Base-by-base conservation (phyloP, 2,888 invertebrate genomes). In the Steromphala cineraria region DNA sequence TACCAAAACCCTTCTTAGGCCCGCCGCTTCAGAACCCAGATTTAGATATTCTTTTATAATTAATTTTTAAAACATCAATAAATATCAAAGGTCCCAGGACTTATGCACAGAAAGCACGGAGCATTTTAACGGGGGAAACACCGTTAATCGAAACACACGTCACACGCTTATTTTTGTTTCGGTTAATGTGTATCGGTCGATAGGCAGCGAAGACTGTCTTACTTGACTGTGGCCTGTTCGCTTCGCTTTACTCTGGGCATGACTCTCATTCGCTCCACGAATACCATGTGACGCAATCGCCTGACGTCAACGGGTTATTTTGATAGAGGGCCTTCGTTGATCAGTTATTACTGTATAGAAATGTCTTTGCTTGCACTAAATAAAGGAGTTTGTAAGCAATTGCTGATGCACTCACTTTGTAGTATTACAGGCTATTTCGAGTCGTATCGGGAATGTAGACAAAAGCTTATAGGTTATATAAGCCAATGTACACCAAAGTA, bases 291-390 rank as follows among this genome's bases (percentile, higher is more conserved):
- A 62, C 62, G 62, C 28, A 24, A 62, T 62, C 24, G 24, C 10
- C 62, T 62, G 62, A 62, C 62, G 62, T 62, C 62, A 62, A 62
- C 24, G 62, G 13, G 62, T 62, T 62, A 62, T 62, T 62, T 62
- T 62, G 62, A 62, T 62, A 62, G 28, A 24, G 62, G 17, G 24
- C 28, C 21, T 24, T 28, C 62, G 28, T 62, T 62, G 28, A 62
- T 24, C 21, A 21, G 62, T 62, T 62, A 62, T 62, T 62, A 62
- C 28, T 62, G 62, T 62, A 62, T 62, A 62, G 62, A 62, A 62
- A 62, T 24, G 24, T 62, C 62, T 62, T 62, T 62, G 62, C 28
- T 62, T 13, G 24, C 28, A 24, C 62, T 62, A 62, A 28, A 62
- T 62, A 62, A 62, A 62, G 62, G 28, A 31, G 62, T 62, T 62